Conservation (phyloP, 2,888 invertebrate species). For the Myopa testacea region DNA sequence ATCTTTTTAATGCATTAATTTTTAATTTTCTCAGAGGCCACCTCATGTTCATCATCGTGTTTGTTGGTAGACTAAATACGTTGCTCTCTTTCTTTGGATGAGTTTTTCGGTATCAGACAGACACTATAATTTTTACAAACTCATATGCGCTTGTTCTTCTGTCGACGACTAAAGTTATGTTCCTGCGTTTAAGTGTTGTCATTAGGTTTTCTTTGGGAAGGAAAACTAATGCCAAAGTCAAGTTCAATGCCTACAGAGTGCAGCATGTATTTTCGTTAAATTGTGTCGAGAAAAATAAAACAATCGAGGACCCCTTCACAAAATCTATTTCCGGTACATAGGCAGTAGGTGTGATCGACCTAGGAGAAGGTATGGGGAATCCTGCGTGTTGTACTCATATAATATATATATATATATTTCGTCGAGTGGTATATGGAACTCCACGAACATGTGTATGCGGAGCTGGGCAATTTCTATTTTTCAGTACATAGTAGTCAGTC, state of each 20-base stretch:
- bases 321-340: not conserved
- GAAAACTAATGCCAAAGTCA: conserved; percentile 44
- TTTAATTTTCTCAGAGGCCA: not conserved
- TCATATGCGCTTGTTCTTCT: no score
- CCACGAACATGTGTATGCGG: no score
- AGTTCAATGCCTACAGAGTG: conserved; percentile 33
- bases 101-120: conserved; percentile 7
- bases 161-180: no score
- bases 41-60: not conserved
- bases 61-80: conserved; percentile 1
- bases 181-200: no score
- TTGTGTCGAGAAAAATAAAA: conserved; percentile 18
- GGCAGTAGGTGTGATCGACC: not conserved
- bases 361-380: not conserved
- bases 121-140: conserved; percentile 9
- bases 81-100: not conserved
- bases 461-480: no score
- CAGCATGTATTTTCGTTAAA: not conserved
- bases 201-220: not conserved
- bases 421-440: no score
- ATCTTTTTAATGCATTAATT: not conserved
- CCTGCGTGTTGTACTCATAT: no score
- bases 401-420: no score
- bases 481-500: no score
- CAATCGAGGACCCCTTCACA: not conserved